A percentile compares a stretch with the other conserved stretches of the same genome.
phyloP scores from a whole-genome alignment of 2,797 vertebrate genomes.

The Sebastes cheni region DNA sequence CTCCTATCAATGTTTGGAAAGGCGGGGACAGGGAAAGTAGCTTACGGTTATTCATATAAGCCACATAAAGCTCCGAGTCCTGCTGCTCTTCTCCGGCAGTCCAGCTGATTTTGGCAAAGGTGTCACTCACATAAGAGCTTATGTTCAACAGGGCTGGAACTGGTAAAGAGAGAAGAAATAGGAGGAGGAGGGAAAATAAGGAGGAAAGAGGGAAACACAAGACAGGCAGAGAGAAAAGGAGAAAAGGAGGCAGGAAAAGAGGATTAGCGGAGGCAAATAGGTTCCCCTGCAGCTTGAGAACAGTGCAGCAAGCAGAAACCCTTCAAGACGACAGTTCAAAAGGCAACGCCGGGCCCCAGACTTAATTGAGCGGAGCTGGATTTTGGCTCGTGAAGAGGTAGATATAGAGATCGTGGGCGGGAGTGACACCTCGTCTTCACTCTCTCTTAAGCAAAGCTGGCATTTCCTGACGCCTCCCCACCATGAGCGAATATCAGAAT shows the following conservation, averaged over 20 bases:
- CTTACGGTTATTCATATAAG: conserved; percentile 87
- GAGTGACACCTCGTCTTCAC: conserved; percentile 59
- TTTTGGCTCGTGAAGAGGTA: conserved; percentile 63
- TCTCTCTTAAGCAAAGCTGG: conserved; percentile 57
- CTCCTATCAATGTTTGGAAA: conserved; percentile 38
- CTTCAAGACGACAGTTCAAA: conserved; percentile 75
- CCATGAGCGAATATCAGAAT: conserved; percentile 42
- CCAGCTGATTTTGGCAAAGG: conserved; percentile 86
- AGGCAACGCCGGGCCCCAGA: conserved; percentile 51
- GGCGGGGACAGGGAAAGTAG: conserved; percentile 52
- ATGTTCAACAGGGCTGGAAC: conserved; percentile 82
- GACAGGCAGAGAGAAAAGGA: conserved; percentile 46
- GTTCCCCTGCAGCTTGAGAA: conserved; percentile 64
- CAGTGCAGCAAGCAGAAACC: conserved; percentile 53
- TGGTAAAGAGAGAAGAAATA: conserved; percentile 72
- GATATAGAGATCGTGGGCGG: conserved; percentile 61
- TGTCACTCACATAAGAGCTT: conserved; percentile 84
- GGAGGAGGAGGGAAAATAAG: conserved; percentile 45
- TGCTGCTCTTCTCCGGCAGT: conserved; percentile 74
- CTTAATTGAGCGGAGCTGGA: conserved; percentile 72
- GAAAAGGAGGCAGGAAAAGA: conserved; percentile 68
- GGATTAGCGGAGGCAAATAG: conserved; percentile 78
- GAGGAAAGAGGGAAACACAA: conserved; percentile 57
- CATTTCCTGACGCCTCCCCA: conserved; percentile 39
- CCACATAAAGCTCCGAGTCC: conserved; percentile 82